A percentile compares a stretch with the other conserved stretches of the same genome.
Evolutionary conservation across 2,888 invertebrate species (phyloP).

Genomic region (Glyphotaelius pellucidus): DNA sequence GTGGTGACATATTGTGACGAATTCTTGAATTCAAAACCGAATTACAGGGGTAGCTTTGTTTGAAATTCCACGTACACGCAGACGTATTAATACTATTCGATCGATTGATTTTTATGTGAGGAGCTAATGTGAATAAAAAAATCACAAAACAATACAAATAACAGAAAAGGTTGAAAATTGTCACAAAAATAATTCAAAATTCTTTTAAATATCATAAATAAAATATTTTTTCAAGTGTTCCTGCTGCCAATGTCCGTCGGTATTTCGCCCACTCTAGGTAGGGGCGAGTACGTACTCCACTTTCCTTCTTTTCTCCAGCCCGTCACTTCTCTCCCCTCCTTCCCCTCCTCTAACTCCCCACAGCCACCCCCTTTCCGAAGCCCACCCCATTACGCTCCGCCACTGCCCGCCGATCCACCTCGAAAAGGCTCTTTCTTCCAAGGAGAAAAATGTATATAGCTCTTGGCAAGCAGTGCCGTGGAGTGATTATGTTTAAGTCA

Average conservation of each 20-base stretch:
- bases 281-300: slow-evolving; percentile 52
- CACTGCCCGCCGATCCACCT: slow-evolving; percentile 35
- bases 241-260: neutral
- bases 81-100: too few species aligned
- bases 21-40: too few species aligned
- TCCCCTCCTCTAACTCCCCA: slow-evolving; percentile 29
- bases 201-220: neutral
- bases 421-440: slow-evolving; percentile 52
- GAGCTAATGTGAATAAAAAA: too few species aligned
- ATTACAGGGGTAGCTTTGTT: too few species aligned
- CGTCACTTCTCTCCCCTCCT: slow-evolving; percentile 62
- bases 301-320: slow-evolving; percentile 58
- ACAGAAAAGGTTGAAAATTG: too few species aligned
- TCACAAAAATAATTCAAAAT: too few species aligned
- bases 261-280: slow-evolving; percentile 56
- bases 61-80: too few species aligned
- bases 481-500: neutral
- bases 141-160: too few species aligned
- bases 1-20: too few species aligned
- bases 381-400: slow-evolving; percentile 34
- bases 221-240: neutral
- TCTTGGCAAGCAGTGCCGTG: slow-evolving; percentile 25
- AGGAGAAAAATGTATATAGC: slow-evolving; percentile 54
- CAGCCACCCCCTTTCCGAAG: slow-evolving; percentile 26
- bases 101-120: too few species aligned